phyloP scores from a whole-genome alignment of 2,888 invertebrate genomes.

The Lamproptera curius region DNA sequence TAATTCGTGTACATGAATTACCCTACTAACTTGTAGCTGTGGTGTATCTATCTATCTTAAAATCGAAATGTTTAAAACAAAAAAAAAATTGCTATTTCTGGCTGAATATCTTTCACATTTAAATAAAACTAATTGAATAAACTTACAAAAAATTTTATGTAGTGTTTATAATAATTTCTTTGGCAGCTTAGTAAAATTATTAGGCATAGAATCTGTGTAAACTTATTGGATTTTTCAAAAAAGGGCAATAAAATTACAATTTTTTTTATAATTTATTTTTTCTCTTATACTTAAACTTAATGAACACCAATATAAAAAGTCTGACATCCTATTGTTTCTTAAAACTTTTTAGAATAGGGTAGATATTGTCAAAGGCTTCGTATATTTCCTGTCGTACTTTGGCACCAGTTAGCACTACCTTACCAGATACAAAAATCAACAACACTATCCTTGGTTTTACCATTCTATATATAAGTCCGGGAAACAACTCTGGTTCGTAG shows the following conservation, averaged over 20 bases:
- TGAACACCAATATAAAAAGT: constrained; percentile 5
- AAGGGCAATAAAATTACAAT: not conserved
- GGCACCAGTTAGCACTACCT: constrained; percentile 98
- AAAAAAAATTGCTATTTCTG: too few relatives aligned
- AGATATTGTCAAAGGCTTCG: constrained; percentile 97
- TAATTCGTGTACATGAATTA: too few relatives aligned
- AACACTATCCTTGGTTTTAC: constrained; percentile 98
- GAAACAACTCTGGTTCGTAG: constrained; percentile 99
- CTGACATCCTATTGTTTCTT: constrained; percentile 83
- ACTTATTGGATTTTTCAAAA: too few relatives aligned
- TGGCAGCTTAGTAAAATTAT: too few relatives aligned
- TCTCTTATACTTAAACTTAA: constrained; percentile 4
- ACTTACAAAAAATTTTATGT: too few relatives aligned
- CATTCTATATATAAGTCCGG: constrained; percentile 98
- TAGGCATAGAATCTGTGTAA: too few relatives aligned
- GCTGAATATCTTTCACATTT: too few relatives aligned
- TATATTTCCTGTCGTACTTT: constrained; percentile 96
- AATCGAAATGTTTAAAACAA: too few relatives aligned
- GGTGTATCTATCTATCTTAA: too few relatives aligned
- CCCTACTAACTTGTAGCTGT: too few relatives aligned
- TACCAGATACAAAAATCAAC: constrained; percentile 99
- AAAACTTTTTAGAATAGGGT: constrained; percentile 97
- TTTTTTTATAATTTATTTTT: not conserved
- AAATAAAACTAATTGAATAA: too few relatives aligned
- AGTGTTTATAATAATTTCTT: too few relatives aligned